Conservation (phyloP, 2,888 invertebrate species). For the Caenorhabditis sp. region DNA sequence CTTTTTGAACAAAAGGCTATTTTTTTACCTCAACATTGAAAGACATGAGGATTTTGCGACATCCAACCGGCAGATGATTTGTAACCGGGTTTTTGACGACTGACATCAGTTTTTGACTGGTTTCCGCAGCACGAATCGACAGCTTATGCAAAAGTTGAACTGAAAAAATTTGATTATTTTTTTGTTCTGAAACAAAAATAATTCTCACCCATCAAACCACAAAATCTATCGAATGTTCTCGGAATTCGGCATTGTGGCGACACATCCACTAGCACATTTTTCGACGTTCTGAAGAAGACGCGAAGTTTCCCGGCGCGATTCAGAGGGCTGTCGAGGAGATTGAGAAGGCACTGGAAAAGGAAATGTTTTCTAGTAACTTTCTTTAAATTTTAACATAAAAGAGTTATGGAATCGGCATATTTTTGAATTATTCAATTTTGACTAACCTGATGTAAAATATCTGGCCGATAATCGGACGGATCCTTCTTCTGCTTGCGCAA, state of each 20-base stretch:
- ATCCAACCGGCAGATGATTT: slow-evolving; percentile 92
- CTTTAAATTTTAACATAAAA: too few species aligned
- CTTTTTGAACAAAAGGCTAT: too few species aligned
- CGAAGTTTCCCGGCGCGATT: slow-evolving; percentile 95
- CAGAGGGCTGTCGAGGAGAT: slow-evolving; percentile 95
- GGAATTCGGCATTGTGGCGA: slow-evolving; percentile 93
- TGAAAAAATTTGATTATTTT: slow-evolving; percentile 71
- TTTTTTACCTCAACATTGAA: slow-evolving; percentile 77
- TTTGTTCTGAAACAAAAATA: not conserved
- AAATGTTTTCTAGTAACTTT: not conserved
- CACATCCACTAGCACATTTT: slow-evolving; percentile 73
- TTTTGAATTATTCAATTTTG: not conserved
- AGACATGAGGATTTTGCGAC: slow-evolving; percentile 87
- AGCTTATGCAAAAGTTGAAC: slow-evolving; percentile 95
- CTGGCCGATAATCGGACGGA: slow-evolving; percentile 88
- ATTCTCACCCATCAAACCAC: slow-evolving; percentile 87
- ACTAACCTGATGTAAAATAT: slow-evolving; percentile 87
- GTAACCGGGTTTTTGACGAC: slow-evolving; percentile 92
- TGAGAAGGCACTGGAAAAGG: slow-evolving; percentile 81
- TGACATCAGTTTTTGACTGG: slow-evolving; percentile 87
- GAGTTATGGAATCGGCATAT: not conserved
- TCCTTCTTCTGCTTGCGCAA: slow-evolving; percentile 84
- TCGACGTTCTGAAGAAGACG: slow-evolving; percentile 77
- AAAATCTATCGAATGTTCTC: slow-evolving; percentile 93
- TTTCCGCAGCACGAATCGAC: slow-evolving; percentile 87